phyloP scores from a whole-genome alignment of 2,888 invertebrate species.

The Punctoribates punctum region DNA sequence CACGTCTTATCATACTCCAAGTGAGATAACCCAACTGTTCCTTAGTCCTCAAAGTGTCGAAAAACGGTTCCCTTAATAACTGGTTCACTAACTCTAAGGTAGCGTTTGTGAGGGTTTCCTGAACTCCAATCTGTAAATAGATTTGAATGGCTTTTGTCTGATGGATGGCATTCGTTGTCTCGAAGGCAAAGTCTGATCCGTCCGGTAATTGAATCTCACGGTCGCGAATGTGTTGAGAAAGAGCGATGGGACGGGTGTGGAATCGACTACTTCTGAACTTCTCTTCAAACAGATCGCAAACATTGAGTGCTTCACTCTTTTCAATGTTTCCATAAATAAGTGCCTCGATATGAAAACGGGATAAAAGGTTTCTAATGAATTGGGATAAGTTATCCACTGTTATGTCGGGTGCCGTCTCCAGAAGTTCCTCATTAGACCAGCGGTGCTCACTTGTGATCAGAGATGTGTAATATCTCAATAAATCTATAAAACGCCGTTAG shows the following conservation, averaged over 20 bases:
- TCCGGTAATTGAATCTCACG: constrained; percentile 38
- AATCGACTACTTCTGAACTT: background rate
- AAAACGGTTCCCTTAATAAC: constrained; percentile 85
- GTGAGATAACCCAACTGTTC: constrained; percentile 68
- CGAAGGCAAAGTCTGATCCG: constrained; percentile 60
- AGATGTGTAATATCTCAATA: constrained; percentile 80
- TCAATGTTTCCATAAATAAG: constrained; percentile 84
- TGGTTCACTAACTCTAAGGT: constrained; percentile 80
- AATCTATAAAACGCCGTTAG: constrained; percentile 60
- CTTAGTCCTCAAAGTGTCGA: constrained; percentile 80
- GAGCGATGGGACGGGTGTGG: background rate
- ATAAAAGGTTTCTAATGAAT: constrained; percentile 74
- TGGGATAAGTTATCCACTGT: constrained; percentile 71
- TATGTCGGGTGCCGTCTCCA: constrained; percentile 73
- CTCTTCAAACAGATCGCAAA: constrained; percentile 32
- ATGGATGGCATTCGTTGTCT: constrained; percentile 75
- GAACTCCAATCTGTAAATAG: constrained; percentile 81
- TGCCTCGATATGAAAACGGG: constrained; percentile 80
- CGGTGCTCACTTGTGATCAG: constrained; percentile 75
- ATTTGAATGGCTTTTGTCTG: constrained; percentile 79
- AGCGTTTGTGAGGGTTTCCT: constrained; percentile 69
- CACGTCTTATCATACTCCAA: constrained; percentile 61
- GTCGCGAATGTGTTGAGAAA: constrained; percentile 9
- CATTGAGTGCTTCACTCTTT: constrained; percentile 55
- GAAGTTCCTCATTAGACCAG: constrained; percentile 83